phyloP scores from a whole-genome alignment of 2,797 vertebrate genomes.

The Sylvia borin region DNA sequence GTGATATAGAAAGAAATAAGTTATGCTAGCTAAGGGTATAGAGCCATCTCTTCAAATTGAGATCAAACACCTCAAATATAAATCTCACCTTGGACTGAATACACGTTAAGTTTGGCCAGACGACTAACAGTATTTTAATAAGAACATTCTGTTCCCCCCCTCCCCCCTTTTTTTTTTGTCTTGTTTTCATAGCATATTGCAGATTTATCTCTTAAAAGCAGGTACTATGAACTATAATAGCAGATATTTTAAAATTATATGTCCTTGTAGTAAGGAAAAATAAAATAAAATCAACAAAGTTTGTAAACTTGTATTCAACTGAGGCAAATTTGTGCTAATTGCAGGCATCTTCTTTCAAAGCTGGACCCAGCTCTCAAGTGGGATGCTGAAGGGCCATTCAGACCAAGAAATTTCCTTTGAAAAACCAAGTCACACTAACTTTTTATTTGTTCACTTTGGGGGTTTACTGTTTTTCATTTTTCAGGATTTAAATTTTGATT shows the following conservation, averaged over 20 bases:
- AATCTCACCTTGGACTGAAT: not conserved
- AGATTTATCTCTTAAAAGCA: not conserved
- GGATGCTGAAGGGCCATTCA: not conserved
- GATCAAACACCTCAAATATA: not conserved
- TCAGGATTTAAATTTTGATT: not conserved
- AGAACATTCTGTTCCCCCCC: not conserved
- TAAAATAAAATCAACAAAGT: fast-evolving
- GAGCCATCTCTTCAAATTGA: not conserved
- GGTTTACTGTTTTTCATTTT: not conserved
- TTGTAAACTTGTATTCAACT: not conserved
- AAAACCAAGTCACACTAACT: not conserved
- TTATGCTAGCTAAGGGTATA: not conserved
- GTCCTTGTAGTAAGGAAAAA: not conserved
- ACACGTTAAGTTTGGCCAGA: not conserved
- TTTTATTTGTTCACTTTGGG: not conserved
- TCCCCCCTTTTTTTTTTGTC: not conserved
- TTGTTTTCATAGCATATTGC: not conserved
- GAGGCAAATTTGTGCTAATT: not conserved
- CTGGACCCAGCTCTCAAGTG: not conserved
- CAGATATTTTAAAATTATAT: not conserved
- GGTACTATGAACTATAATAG: not conserved
- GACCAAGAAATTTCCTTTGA: not conserved
- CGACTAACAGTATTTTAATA: not conserved
- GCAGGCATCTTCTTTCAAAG: not conserved
- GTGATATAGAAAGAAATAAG: not conserved